A percentile compares a stretch with the other conserved stretches of the same genome.
Evolutionary conservation across 2,113 vertebrate genomes (phyloP).

Genomic region (Fregetta grallaria): DNA sequence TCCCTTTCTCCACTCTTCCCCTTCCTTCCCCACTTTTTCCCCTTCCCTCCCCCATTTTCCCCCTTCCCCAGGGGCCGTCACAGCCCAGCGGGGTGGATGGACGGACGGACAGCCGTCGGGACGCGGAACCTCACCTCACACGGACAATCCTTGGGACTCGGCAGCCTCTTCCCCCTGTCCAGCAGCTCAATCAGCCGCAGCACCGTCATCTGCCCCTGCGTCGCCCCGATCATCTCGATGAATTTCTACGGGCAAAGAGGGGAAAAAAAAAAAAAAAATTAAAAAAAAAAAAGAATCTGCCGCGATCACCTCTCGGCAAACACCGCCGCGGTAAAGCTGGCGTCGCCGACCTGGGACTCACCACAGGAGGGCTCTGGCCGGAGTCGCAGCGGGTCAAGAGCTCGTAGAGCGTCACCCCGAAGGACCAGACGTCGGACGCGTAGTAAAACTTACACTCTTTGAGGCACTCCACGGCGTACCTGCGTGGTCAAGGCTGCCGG

Average conservation of each 20-base stretch:
- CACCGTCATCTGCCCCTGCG: slow-evolving; percentile 81
- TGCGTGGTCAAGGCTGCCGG: background rate
- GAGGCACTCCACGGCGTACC: slow-evolving; percentile 93
- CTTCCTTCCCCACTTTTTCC: too few relatives aligned
- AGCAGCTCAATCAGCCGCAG: slow-evolving; percentile 80
- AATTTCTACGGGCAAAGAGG: slow-evolving; percentile 77
- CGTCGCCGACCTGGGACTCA: slow-evolving; percentile 1
- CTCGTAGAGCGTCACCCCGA: slow-evolving; percentile 91
- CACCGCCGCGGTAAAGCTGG: background rate
- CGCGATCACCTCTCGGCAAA: accelerated
- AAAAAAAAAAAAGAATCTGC: too few relatives aligned
- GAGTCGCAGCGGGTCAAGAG: slow-evolving; percentile 85
- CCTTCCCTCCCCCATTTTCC: background rate
- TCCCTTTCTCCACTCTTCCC: too few relatives aligned
- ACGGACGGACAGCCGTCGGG: background rate
- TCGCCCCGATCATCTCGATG: slow-evolving; percentile 77
- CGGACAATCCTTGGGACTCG: slow-evolving; percentile 81
- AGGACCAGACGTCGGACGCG: slow-evolving; percentile 91
- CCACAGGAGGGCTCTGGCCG: slow-evolving; percentile 81
- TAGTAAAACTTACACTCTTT: slow-evolving; percentile 92
- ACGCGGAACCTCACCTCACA: slow-evolving; percentile 67
- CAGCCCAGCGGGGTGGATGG: background rate
- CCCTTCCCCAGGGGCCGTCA: background rate
- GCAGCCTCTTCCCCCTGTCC: slow-evolving; percentile 78
- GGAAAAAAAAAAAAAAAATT: background rate